Conservation (phyloP, 2,113 vertebrate genomes). For the Entomyzon cyanotis region DNA sequence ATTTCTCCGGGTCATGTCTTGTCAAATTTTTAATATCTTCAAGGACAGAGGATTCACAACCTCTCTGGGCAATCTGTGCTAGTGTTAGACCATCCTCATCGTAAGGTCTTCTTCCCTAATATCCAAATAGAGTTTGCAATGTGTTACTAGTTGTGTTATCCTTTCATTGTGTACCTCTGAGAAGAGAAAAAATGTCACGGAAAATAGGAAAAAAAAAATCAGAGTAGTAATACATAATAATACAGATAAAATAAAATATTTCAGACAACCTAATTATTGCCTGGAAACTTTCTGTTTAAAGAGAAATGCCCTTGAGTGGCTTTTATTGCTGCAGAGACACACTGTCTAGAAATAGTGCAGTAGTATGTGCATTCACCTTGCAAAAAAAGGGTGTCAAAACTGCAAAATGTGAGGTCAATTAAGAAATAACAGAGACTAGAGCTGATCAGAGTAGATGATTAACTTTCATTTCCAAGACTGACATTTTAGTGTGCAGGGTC, state of each 20-base stretch:
- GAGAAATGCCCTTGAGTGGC: background rate
- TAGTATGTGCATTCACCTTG: background rate
- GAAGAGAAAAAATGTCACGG: background rate
- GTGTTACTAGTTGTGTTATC: background rate
- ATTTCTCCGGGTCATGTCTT: background rate
- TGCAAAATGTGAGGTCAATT: background rate
- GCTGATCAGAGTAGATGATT: background rate
- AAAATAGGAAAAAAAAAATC: background rate
- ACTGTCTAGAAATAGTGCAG: background rate
- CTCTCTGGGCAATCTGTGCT: background rate
- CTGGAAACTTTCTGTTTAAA: background rate
- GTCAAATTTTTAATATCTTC: background rate
- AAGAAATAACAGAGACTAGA: background rate
- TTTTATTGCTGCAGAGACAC: background rate
- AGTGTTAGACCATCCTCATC: background rate
- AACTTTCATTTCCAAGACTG: background rate
- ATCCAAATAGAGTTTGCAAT: background rate
- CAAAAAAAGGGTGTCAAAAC: background rate
- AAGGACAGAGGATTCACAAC: accelerated
- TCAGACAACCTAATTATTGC: background rate
- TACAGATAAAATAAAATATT: background rate
- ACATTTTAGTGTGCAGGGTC: background rate
- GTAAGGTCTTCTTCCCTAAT: background rate
- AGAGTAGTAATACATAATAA: background rate
- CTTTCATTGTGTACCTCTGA: background rate